Evolutionary conservation across 2,797 vertebrate species (phyloP), one percentile per base, ranked within the genome.

Genomic region (Neosilurus mollespiculum): DNA sequence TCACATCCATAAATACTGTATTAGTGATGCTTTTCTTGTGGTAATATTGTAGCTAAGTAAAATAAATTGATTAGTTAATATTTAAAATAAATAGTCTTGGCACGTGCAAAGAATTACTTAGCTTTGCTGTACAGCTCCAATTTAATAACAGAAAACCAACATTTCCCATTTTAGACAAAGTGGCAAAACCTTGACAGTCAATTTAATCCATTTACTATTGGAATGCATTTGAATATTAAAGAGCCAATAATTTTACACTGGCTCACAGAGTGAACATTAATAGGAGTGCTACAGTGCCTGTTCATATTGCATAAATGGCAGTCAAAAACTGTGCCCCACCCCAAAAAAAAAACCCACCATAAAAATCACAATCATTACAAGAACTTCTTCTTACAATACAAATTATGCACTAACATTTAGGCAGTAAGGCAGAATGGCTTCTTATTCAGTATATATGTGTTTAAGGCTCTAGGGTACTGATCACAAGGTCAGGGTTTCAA

Each of bases 141-240:
- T 66, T 65, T 53, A 79, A 79, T 79, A 79, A 79, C 77, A 65
- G 77, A 79, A 79, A 66, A 79, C 61, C 77, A 79, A 65, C 77
- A 65, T 79, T 65, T 79, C 77, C 61, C 61, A 79, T 79, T 79
- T 79, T 79, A 79, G 43, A 53, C 77, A 79, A 66, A 79, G 77
- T 79, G 62, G 77, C 77, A 65, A 79, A 79, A 79, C 43, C 61
- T 53, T 79, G 75, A 43, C 75, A 61, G 58, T 24, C 62, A 79
- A 78, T 78, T 64, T 78, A 78, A 79, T 79, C 65, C 77, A 79
- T 65, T 79, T 65, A 79, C 61, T 12, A 79, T 65, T 65, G 43
- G 43, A 79, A 53, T 79, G 77, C 77, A 79, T 65, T 78, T 79
- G 77, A 79, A 79, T 79, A 79, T 79, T 79, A 79, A 65, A 79